Conservation (phyloP, 2,888 invertebrate species). For the Dryobotodes eremita region DNA sequence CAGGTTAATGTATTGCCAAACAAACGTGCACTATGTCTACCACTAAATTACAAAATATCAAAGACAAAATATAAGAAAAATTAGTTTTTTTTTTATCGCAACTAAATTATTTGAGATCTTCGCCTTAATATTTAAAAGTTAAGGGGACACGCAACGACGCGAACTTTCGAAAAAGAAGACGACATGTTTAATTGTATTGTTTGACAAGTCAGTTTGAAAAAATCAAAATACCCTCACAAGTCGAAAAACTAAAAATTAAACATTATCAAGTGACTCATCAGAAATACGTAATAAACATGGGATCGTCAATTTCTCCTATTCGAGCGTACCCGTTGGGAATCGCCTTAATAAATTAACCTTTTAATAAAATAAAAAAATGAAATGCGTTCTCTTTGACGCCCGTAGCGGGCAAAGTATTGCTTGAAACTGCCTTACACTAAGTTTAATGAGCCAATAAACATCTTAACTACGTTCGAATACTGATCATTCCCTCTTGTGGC, state of each 20-base stretch:
- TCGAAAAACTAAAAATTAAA: conserved; percentile 24
- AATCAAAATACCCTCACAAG: conserved; percentile 51
- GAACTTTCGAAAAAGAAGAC: conserved; percentile 54
- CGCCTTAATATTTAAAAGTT: conserved; percentile 80
- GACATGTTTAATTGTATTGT: conserved; percentile 45
- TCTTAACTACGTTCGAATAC: conserved; percentile 78
- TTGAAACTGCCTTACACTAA: conserved; percentile 79
- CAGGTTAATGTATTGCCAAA: conserved; percentile 81
- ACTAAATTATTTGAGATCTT: conserved; percentile 90
- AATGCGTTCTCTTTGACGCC: conserved; percentile 88
- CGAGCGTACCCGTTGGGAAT: conserved; percentile 61
- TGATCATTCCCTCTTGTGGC: conserved; percentile 75
- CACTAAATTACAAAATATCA: conserved; percentile 77
- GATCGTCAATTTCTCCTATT: conserved; percentile 54
- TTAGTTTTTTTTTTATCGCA: conserved; percentile 71
- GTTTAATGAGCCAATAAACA: conserved; percentile 77
- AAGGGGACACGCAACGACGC: conserved; percentile 68
- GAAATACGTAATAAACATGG: conserved; percentile 54
- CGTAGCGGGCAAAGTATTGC: conserved; percentile 78
- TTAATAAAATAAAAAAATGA: conserved; percentile 75
- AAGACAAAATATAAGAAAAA: conserved; percentile 77
- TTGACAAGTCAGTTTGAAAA: conserved; percentile 49
- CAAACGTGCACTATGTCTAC: conserved; percentile 87
- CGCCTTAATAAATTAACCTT: conserved; percentile 70
- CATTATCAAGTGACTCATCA: conserved; percentile 35